A percentile compares a stretch with the other conserved stretches of the same genome.
Evolutionary conservation across 2,888 invertebrate genomes (phyloP).

Genomic region (Campoplex capitator): DNA sequence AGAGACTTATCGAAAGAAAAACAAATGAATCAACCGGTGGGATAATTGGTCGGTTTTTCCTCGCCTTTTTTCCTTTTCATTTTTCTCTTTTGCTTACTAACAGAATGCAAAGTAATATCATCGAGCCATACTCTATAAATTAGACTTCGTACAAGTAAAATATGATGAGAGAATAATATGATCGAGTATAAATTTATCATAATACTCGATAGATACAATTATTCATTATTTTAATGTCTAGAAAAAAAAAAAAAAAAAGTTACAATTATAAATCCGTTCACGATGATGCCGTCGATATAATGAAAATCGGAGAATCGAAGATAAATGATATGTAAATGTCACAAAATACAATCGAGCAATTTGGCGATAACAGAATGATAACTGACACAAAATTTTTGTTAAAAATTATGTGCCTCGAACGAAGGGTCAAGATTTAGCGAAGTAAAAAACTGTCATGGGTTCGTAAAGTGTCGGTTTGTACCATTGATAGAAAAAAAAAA

Average conservation of each 20-base stretch:
- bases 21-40: constrained; percentile 51
- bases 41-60: constrained; percentile 48
- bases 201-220: not conserved
- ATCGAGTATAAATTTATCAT: constrained; percentile 2
- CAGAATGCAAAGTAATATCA: constrained; percentile 1
- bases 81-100: constrained; percentile 17
- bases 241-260: not conserved
- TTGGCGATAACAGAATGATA: not conserved
- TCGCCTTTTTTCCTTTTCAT: too few species aligned
- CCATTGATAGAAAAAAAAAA: constrained; percentile 6
- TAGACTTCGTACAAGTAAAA: constrained; percentile 14
- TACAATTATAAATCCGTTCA: constrained; percentile 47
- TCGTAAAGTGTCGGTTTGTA: constrained; percentile 45
- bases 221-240: constrained; percentile 41
- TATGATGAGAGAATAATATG: constrained; percentile 2
- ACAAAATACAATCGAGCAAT: constrained; percentile 2
- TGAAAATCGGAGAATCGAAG: not conserved
- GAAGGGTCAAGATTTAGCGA: not conserved
- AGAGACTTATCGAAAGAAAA: constrained; percentile 47
- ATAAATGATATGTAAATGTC: not conserved
- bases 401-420: not conserved
- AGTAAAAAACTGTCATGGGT: constrained; percentile 58
- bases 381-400: constrained; percentile 18
- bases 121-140: constrained; percentile 34
- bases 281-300: constrained; percentile 44